Base-by-base conservation (phyloP, 2,113 vertebrate genomes). In the Ceratotherium simum region DNA sequence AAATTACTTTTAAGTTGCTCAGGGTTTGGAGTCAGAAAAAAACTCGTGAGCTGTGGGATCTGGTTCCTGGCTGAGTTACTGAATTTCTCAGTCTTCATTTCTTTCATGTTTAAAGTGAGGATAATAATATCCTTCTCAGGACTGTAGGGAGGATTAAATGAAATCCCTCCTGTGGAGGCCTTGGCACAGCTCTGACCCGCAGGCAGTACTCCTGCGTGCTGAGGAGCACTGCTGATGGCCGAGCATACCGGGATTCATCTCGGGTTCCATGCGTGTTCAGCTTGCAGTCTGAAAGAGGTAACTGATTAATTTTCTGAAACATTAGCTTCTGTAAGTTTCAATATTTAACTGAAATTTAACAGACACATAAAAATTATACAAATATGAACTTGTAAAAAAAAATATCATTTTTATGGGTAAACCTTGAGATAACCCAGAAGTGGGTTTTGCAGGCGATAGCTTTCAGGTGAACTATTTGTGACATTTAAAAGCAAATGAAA, bases 401-500 rank as follows among this genome's bases (percentile, higher is more conserved):
- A 5, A 42, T 17, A 36, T 20, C 1, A 0, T 18, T 73, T 79
- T 80, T 75, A 56, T 89, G 48, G 80, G 17, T 94, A 51, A 86
- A 87, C n/a, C 46, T 78, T 56, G 29, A 96, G 42, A 58, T 83
- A 92, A 81, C 10, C 18, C 23, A 92, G 75, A 90, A 85, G 18
- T 83, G 9, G 65, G 9, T 69, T 95, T 90, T 92, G 21, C 39
- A 76, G 13, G 85, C 48, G 18, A 87, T 46, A 39, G 8, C 29
- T 91, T 84, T 67, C 42, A 67, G 27, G 23, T 58, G 42, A 85
- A 86, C 31, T 70, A 18, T 81, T 51, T 70, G 17, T 79, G 83
- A 95, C 65, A 8, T 56, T 92, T 84, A 17, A 87, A 94, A 90
- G 14, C 27, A 95, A 87, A 90, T 92, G 27, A 82, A 73, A 89